These are phyloP conservation scores for Tychaedon coryphoeus DNA, from an alignment of 2,113 vertebrate species.

Conservation along the genomic window DNA sequence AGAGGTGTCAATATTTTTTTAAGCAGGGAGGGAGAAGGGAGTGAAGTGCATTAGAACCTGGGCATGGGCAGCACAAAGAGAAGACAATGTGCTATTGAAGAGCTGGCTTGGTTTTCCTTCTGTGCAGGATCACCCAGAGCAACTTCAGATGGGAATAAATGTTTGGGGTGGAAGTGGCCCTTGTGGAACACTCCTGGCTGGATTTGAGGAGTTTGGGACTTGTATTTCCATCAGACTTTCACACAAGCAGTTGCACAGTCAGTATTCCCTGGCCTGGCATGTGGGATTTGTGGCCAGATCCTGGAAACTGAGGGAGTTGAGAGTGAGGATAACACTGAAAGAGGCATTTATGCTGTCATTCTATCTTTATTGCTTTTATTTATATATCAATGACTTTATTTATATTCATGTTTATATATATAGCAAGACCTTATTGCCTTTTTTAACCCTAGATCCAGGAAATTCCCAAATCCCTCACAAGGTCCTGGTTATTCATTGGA, in stretches of 20 bases:
- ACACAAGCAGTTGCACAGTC: rapidly evolving
- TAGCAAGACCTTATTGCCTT: not conserved
- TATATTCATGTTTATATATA: not conserved
- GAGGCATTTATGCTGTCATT: not conserved
- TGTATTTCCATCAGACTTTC: not conserved
- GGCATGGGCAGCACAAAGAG: not conserved
- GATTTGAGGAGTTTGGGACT: not conserved
- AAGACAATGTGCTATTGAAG: not conserved
- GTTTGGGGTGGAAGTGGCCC: not conserved
- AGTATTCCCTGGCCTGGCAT: not conserved
- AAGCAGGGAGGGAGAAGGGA: not conserved
- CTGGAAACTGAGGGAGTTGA: not conserved
- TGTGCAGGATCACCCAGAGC: not conserved
- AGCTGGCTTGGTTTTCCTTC: not conserved
- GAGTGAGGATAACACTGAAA: not conserved
- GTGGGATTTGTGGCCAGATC: not conserved
- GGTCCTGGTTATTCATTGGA: not conserved
- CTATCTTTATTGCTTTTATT: not conserved
- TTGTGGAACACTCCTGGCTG: not conserved
- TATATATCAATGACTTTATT: rapidly evolving
- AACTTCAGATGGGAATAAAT: not conserved
- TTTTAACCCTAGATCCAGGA: not conserved
- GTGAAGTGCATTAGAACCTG: not conserved
- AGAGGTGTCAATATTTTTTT: not conserved
- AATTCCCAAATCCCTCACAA: not conserved